A percentile compares a stretch with the other conserved stretches of the same genome.
Evolutionary conservation across 2,113 vertebrate species (phyloP).

Genomic region (Hydrolagus affinis): DNA sequence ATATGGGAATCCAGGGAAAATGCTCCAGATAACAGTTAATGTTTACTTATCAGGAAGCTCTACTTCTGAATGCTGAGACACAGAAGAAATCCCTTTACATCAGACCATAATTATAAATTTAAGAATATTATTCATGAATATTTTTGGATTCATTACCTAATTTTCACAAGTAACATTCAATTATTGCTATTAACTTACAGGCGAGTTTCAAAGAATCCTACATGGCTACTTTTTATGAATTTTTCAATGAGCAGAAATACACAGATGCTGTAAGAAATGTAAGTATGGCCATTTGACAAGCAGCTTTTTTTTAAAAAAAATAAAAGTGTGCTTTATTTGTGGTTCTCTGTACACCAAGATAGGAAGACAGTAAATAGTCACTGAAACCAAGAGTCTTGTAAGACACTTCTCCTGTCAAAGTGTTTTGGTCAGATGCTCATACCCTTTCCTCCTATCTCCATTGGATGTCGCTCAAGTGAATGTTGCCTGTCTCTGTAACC

Average conservation of each 20-base stretch:
- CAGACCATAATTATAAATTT: background rate
- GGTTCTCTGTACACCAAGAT: background rate
- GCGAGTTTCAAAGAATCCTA: slow-evolving; percentile 95
- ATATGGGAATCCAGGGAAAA: too few relatives aligned
- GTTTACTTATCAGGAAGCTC: background rate
- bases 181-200: slow-evolving; percentile 49
- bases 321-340: background rate
- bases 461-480: too few relatives aligned
- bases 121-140: background rate
- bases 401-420: background rate
- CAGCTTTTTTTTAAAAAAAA: slow-evolving; percentile 9
- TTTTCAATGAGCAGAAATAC: slow-evolving; percentile 98
- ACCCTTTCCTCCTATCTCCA: too few relatives aligned
- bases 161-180: background rate
- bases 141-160: background rate
- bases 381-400: background rate
- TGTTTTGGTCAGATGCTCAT: too few relatives aligned
- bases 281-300: slow-evolving; percentile 45
- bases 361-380: background rate
- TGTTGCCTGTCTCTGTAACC: too few relatives aligned
- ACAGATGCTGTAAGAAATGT: slow-evolving; percentile 94
- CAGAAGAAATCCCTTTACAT: too few relatives aligned
- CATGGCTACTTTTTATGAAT: slow-evolving; percentile 93
- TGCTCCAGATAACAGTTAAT: background rate
- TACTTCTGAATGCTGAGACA: background rate